Conservation (phyloP, 1,140 invertebrate genomes). For the Micrasema minimum region DNA sequence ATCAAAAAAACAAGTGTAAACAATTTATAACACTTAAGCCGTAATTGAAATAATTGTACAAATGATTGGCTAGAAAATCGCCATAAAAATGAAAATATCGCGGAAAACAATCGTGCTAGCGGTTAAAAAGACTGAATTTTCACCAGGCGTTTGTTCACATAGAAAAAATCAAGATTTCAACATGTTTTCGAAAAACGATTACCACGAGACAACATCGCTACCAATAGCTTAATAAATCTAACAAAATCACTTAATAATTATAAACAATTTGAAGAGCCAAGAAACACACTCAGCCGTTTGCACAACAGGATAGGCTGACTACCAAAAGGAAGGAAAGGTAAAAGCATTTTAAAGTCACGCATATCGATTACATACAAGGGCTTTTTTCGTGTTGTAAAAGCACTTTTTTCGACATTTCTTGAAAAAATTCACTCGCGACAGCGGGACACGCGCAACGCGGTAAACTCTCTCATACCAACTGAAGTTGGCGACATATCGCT, state of each 20-base stretch:
- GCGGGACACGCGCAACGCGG: constrained; percentile 5
- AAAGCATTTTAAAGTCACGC: constrained; percentile 33
- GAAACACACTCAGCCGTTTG: constrained; percentile 14
- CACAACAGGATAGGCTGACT: constrained; percentile 6
- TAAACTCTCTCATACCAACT: constrained; percentile 28
- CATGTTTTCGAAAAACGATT: no score
- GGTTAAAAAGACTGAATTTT: neutral
- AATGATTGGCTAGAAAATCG: neutral
- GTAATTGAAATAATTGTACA: no score
- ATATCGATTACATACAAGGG: constrained; percentile 27
- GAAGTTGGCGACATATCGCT: neutral
- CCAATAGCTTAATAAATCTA: no score
- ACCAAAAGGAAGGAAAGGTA: neutral
- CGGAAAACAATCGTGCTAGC: no score
- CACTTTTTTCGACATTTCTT: constrained; percentile 30
- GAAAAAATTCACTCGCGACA: constrained; percentile 20
- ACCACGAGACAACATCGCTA: no score
- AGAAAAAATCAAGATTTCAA: no score
- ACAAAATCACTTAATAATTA: no score
- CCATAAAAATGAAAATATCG: no score
- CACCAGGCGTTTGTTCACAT: no score
- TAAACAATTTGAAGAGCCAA: neutral
- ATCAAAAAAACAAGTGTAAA: no score
- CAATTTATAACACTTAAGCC: no score
- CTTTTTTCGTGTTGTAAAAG: constrained; percentile 18